phyloP scores from a whole-genome alignment of 2,888 invertebrate species.

The Smittia aterrima region DNA sequence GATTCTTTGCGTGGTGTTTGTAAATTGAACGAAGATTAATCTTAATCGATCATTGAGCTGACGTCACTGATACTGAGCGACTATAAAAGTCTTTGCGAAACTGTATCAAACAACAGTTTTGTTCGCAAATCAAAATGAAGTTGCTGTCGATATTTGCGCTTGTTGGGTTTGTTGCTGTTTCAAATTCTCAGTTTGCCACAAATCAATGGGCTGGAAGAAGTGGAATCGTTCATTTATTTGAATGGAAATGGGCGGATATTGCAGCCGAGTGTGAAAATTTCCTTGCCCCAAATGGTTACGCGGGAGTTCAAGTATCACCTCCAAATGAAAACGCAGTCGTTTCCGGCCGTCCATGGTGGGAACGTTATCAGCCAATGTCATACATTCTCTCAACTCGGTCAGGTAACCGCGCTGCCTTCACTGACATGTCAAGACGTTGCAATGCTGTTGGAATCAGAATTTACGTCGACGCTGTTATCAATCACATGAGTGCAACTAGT shows the following conservation, averaged over 20 bases:
- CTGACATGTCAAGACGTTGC: constrained; percentile 74
- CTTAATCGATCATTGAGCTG: too few species aligned
- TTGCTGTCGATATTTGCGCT: background rate
- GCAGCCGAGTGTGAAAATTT: constrained; percentile 77
- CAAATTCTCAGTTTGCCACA: constrained; percentile 57
- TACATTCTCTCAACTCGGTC: constrained; percentile 74
- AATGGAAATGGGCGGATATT: constrained; percentile 81
- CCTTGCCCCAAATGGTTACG: constrained; percentile 70
- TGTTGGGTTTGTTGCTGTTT: constrained; percentile 52
- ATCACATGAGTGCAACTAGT: constrained; percentile 63
- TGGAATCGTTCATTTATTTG: constrained; percentile 73
- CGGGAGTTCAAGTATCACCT: constrained; percentile 74
- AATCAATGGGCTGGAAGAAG: constrained; percentile 59
- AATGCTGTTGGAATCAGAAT: constrained; percentile 60
- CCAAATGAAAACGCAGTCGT: constrained; percentile 69
- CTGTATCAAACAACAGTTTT: too few species aligned
- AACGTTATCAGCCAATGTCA: constrained; percentile 83
- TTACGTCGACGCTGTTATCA: constrained; percentile 61
- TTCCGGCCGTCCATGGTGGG: constrained; percentile 76
- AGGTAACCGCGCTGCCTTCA: constrained; percentile 70
- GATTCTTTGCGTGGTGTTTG: too few species aligned
- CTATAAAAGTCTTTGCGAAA: too few species aligned
- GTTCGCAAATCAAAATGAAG: background rate
- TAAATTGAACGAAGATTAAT: too few species aligned
- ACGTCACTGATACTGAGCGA: too few species aligned